Evolutionary conservation across 2,888 invertebrate species (phyloP).

Genomic region (Cataglyphis altisquamis): DNA sequence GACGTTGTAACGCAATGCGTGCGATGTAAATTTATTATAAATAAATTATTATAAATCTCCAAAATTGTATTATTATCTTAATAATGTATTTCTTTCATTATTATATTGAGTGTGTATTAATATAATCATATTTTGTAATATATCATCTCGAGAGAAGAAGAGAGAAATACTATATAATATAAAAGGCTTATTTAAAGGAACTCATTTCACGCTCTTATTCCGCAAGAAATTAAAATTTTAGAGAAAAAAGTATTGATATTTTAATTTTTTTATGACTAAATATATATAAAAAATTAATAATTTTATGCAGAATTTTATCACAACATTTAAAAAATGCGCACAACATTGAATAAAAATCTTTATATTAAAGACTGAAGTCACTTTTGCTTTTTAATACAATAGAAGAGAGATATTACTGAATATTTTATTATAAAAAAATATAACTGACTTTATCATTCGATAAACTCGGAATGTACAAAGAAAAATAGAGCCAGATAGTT

Average conservation of each 20-base stretch:
- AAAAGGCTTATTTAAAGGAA: not conserved
- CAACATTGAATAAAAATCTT: not conserved
- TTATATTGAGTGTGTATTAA: not conserved
- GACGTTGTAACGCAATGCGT: slow-evolving; percentile 75
- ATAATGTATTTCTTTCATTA: not conserved
- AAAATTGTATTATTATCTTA: slow-evolving; percentile 3
- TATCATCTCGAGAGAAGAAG: not conserved
- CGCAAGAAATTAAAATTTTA: not conserved
- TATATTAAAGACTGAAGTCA: not conserved
- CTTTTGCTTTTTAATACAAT: slow-evolving; percentile 27
- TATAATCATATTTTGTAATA: not conserved
- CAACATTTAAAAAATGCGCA: not conserved
- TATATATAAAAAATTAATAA: not conserved
- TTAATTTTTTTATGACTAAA: not conserved
- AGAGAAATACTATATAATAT: not conserved
- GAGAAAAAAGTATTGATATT: no score
- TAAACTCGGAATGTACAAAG: slow-evolving; percentile 3
- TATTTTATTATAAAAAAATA: slow-evolving; percentile 51
- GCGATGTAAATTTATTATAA: slow-evolving; percentile 83
- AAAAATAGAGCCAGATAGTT: slow-evolving; percentile 51
- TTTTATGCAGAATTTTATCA: not conserved
- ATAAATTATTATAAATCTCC: slow-evolving; percentile 84
- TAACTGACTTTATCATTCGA: slow-evolving; percentile 3
- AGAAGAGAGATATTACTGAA: slow-evolving; percentile 28
- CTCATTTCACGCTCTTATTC: not conserved